Evolutionary conservation across 2,113 vertebrate species (phyloP).

Genomic region (Psettodes erumei): DNA sequence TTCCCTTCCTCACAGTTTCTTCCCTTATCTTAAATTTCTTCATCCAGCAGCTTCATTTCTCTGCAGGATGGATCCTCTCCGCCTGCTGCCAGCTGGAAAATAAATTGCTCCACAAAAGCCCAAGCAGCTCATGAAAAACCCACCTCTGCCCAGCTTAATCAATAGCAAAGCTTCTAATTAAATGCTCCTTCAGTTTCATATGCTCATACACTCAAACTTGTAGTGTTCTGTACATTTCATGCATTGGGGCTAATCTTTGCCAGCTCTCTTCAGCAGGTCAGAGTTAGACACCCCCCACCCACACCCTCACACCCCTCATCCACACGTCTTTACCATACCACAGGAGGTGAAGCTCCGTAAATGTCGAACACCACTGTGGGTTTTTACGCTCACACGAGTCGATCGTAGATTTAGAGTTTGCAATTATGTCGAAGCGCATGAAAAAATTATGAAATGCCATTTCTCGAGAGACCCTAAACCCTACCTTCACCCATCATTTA

Average conservation of each 20-base stretch:
- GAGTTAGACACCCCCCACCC: no score
- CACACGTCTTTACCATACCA: slow-evolving; percentile 51
- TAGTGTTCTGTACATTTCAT: slow-evolving; percentile 61
- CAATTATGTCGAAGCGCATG: slow-evolving; percentile 83
- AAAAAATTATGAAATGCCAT: slow-evolving; percentile 85
- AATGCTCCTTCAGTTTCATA: slow-evolving; percentile 70
- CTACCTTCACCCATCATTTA: slow-evolving; percentile 80
- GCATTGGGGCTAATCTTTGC: slow-evolving; percentile 20
- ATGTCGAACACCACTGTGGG: slow-evolving; percentile 74
- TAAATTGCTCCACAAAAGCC: slow-evolving; percentile 67
- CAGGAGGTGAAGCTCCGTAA: slow-evolving; percentile 79
- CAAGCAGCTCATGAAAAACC: slow-evolving; percentile 62
- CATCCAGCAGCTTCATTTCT: slow-evolving; percentile 60
- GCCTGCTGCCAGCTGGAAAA: slow-evolving; percentile 61
- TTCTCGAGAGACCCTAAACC: slow-evolving; percentile 61
- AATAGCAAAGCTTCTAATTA: slow-evolving; percentile 72
- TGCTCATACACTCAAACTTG: slow-evolving; percentile 51
- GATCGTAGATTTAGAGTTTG: slow-evolving; percentile 85
- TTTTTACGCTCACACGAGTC: slow-evolving; percentile 69
- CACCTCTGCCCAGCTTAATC: slow-evolving; percentile 67
- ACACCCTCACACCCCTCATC: no score
- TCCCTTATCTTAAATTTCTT: slow-evolving; percentile 55
- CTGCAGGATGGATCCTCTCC: slow-evolving; percentile 52
- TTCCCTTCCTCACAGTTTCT: not conserved
- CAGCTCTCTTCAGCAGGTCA: slow-evolving; percentile 26